A percentile compares a stretch with the other conserved stretches of the same genome.
Evolutionary conservation across 2,797 vertebrate genomes (phyloP).

Genomic region (Microctenopoma lineatum): DNA sequence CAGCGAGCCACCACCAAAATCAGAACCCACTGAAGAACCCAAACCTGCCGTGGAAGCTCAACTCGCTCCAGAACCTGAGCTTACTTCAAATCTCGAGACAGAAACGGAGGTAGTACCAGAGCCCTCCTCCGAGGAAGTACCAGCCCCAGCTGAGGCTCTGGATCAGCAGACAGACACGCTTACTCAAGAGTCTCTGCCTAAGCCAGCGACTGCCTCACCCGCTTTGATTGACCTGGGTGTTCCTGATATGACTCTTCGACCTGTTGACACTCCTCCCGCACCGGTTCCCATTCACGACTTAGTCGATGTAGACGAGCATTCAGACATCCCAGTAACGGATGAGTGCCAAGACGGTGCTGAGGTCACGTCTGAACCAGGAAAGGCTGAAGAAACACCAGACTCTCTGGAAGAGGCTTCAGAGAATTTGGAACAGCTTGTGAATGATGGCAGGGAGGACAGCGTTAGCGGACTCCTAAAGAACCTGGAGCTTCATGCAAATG

Average conservation of each 20-base stretch:
- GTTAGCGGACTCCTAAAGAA: conserved; percentile 62
- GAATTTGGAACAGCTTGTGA: conserved; percentile 52
- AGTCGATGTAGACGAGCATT: conserved; percentile 28
- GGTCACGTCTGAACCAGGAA: conserved; percentile 30
- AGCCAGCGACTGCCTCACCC: conserved; percentile 33
- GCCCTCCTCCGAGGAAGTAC: conserved; percentile 17
- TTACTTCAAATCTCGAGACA: conserved; percentile 2
- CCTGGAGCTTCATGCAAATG: conserved; percentile 65
- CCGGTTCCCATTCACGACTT: conserved; percentile 21
- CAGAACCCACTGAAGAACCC: conserved; percentile 22
- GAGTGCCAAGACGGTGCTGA: conserved; percentile 31
- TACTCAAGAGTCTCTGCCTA: conserved; percentile 55
- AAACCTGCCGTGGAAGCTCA: conserved; percentile 27
- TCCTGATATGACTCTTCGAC: conserved; percentile 32
- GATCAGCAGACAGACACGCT: conserved; percentile 49
- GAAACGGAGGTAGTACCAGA: conserved; percentile 31
- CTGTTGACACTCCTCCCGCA: conserved; percentile 28
- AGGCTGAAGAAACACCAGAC: conserved; percentile 34
- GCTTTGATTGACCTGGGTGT: conserved; percentile 39
- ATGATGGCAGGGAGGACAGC: conserved; percentile 51
- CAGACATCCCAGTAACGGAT: conserved; percentile 27
- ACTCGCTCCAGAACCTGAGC: conserved; percentile 23
- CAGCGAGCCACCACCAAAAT: conserved; percentile 16
- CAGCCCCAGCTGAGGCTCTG: conserved; percentile 17
- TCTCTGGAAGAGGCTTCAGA: conserved; percentile 49